Base-by-base conservation (phyloP, 2,797 vertebrate species). In the Danio jaintianensis region DNA sequence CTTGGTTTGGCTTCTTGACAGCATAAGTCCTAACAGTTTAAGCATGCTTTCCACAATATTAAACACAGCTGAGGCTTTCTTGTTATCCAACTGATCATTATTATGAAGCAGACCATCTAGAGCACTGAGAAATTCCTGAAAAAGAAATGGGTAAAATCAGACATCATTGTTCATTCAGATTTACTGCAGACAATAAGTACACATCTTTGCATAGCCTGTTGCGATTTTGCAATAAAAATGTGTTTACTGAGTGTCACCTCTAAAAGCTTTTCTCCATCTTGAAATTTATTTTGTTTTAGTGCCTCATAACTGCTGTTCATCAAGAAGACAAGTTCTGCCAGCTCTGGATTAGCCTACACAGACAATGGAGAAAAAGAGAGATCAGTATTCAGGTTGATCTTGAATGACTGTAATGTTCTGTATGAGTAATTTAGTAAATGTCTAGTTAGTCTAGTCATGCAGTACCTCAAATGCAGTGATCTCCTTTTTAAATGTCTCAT, bases 1-100 rank as follows among this genome's bases (percentile, higher is more conserved):
- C 0, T 16, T 87, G 63, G 58, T 85, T 9, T 59, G 16, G 0
- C 70, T 77, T 0, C 66, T 0, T 5, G 74, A 42, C 12, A 82
- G 83, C 16, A 89, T 45, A 29, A 86, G 83, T 74, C 82, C 89
- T 0, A 88, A 76, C 20, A 93, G 16, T 48, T 36, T 80, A 79
- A 94, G 48, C 38, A 56, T 4, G 0, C 0, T n/a, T 84, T 95
- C 94, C 61, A 89, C 87, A 0, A 84, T 0, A 12, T 86, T 12
- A 79, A 95, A 84, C 84, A 94, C 75, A 7, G 0, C 40, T 42
- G 91, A 91, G 66, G 93, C 82, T 45, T 71, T 76, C 78, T 50
- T 87, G 72, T 86, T 91, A 61, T 86, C 47, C 2, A 36, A 76
- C 20, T 90, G 7, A 56, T 61, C 8, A 18, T 48, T 58, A 12